Evolutionary conservation across 2,888 invertebrate genomes (phyloP), one percentile per base, ranked within the genome.

Genomic region (Erpobdella octoculata): DNA sequence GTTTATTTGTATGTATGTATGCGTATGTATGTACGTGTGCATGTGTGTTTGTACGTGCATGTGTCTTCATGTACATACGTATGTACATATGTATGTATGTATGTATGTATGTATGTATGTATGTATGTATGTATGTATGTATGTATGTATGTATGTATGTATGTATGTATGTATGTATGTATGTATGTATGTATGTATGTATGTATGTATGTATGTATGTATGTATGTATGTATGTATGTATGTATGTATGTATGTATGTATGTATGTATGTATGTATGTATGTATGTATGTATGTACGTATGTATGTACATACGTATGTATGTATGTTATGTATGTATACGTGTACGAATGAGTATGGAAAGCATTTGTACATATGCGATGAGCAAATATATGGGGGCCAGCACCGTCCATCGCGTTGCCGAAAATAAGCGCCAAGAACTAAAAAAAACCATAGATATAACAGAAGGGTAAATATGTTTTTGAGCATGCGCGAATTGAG

Each of bases 141-240:
- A 21, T 59, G 59, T 59, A 21, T 59, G 59, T 59, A 9, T 59
- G 59, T 15, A 8, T 59, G 25, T 15, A 25, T 59, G 21, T 59
- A n/a, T 15, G n/a, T 15, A n/a, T 41, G 46, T 41, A n/a, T 41
- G 46, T n/a, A 41, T n/a, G 18, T 58, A n/a, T 53, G 33, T 68
- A n/a, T 31, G 53, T 38, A 1, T 68, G 53, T 68, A 2, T 53
- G 8, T 48, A 8, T 68, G 8, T 68, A 41, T 53, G 25, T 68
- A 8, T 68, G 37, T 68, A 28, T 68, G 33, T 68, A 1, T 68
- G 65, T 68, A n/a, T 65, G 65, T 65, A 33, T 36, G 65, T 1
- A 36, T 65, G 37, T 65, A 36, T 65, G 65, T 65, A 36, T 65
- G 65, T 65, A n/a, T 65, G 33, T 65, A n/a, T 37, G 12, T 65